Evolutionary conservation across 2,888 invertebrate species (phyloP).

Genomic region (Boloria euphrosyne): DNA sequence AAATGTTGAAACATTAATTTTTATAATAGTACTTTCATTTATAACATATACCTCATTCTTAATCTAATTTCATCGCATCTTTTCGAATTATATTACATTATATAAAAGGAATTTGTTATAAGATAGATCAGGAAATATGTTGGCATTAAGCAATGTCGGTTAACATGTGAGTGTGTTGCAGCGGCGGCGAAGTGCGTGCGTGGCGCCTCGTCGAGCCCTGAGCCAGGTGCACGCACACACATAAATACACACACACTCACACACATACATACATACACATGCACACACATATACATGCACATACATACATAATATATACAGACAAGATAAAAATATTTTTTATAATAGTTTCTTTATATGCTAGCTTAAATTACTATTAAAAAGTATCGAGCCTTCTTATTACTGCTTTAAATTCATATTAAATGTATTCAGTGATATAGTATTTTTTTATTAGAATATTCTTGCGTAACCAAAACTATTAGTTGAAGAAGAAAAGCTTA

Average conservation of each 20-base stretch:
- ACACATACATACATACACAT: conserved; percentile 28
- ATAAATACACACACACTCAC: conserved; percentile 40
- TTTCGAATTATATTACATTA: neutral
- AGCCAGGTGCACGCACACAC: conserved; percentile 51
- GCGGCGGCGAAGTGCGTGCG: conserved; percentile 88
- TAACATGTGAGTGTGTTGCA: conserved; percentile 75
- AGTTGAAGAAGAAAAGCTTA: too few species aligned
- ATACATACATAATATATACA: neutral
- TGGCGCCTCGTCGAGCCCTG: conserved; percentile 81
- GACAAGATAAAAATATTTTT: conserved; percentile 9
- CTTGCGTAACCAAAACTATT: too few species aligned
- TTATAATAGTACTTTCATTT: too few species aligned
- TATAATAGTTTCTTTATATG: neutral
- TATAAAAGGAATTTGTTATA: neutral
- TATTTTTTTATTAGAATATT: too few species aligned
- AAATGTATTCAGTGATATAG: too few species aligned
- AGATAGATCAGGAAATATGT: neutral
- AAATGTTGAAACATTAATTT: too few species aligned
- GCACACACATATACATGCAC: conserved; percentile 26
- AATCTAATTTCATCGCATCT: too few species aligned
- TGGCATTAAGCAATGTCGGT: conserved; percentile 6
- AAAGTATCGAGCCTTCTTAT: too few species aligned
- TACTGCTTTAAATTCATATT: too few species aligned
- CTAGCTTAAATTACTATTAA: too few species aligned
- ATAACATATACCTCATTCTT: too few species aligned